Percentiles rank a stretch among this genome's conserved stretches.
Conservation (phyloP, 35 echinoderm and acorn worm genomes). For the Heliocidaris tuberculata region DNA sequence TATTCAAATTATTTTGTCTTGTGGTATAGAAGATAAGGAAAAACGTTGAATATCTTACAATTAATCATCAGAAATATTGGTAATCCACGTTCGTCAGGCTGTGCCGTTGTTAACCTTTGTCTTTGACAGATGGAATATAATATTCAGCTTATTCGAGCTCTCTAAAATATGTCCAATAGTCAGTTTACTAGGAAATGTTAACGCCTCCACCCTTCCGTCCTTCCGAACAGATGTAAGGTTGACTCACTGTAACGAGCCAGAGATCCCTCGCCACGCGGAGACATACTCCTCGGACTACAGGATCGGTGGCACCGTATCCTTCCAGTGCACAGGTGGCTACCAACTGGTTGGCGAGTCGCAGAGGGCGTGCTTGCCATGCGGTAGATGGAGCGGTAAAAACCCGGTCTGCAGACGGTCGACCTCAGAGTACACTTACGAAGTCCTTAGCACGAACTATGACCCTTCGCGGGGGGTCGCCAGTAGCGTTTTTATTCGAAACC, state of each 20-base stretch:
- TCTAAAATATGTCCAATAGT: neutral
- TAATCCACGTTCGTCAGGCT: no score
- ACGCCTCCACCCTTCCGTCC: neutral
- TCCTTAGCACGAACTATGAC: slow-evolving; percentile 39
- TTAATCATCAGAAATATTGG: no score
- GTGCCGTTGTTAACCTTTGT: no score
- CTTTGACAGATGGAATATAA: neutral
- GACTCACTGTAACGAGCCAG: slow-evolving; percentile 32
- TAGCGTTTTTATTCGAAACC: slow-evolving; percentile 38
- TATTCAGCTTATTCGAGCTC: neutral
- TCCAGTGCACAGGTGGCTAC: slow-evolving; percentile 36
- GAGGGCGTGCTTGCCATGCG: slow-evolving; percentile 48
- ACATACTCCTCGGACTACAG: slow-evolving; percentile 33
- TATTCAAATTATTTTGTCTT: neutral
- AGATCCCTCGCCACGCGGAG: neutral
- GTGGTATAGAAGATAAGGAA: neutral
- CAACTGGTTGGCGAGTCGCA: neutral
- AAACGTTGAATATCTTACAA: neutral
- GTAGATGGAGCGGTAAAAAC: slow-evolving; percentile 28
- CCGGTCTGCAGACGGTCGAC: slow-evolving; percentile 23
- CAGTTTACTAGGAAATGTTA: neutral
- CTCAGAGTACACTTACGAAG: neutral
- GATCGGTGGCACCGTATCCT: slow-evolving; percentile 8
- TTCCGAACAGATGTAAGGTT: neutral
- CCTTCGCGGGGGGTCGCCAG: slow-evolving; percentile 17